These are phyloP conservation scores for Rotaria socialis DNA, from an alignment of 2,888 invertebrate genomes.

Conservation along the genomic window DNA sequence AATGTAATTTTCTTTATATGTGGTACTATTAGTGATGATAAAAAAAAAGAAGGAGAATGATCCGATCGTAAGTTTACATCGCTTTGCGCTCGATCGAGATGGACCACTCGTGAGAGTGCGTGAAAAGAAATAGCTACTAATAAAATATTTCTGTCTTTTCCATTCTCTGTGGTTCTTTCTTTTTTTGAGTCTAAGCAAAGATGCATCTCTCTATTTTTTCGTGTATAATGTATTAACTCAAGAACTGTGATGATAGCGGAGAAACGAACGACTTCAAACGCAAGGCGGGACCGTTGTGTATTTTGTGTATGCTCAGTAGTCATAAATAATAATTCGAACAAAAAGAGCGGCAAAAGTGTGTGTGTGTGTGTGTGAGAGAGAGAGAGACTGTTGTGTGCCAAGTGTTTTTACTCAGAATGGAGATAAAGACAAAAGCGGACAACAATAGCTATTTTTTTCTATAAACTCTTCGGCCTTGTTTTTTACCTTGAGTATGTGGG, in stretches of 20 bases:
- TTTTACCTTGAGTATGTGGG: neutral
- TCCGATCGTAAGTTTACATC: conserved; percentile 16
- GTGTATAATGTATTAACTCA: conserved; percentile 10
- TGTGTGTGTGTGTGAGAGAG: neutral
- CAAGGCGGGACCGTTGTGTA: neutral
- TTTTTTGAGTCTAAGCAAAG: neutral
- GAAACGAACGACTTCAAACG: neutral
- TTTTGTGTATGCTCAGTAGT: conserved; percentile 6
- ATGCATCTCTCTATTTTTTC: conserved; percentile 6
- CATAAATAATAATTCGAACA: conserved; percentile 25
- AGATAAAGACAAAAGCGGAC: neutral
- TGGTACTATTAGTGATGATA: neutral
- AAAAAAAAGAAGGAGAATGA: neutral
- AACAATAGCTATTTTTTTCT: neutral
- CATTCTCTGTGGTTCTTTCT: neutral
- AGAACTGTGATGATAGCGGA: neutral
- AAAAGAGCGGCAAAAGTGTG: neutral
- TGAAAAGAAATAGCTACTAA: neutral
- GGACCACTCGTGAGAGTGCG: neutral
- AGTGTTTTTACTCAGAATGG: neutral
- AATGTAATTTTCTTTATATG: neutral
- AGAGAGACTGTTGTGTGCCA: neutral
- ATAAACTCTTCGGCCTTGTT: neutral
- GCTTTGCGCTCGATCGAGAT: neutral
- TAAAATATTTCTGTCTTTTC: conserved; percentile 7